phyloP scores from a whole-genome alignment of 2,113 vertebrate genomes.

The Percina caprodes region DNA sequence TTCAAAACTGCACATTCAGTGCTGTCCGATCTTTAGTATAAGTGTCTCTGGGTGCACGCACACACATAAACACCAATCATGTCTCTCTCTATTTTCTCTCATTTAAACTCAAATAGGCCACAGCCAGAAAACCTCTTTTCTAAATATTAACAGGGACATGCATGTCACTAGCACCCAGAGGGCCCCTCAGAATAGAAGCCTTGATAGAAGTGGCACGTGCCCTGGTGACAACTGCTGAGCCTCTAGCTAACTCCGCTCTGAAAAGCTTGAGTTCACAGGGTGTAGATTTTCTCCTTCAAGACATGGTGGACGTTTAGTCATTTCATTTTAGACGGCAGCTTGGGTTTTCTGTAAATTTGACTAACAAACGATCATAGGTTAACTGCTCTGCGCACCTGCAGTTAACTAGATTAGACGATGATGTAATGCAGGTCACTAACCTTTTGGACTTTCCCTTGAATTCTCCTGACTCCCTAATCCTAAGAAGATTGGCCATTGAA shows the following conservation, averaged over 20 bases:
- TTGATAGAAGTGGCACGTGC: conserved; percentile 67
- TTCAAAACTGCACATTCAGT: conserved; percentile 33
- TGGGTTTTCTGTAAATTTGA: conserved; percentile 11
- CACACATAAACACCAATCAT: conserved; percentile 36
- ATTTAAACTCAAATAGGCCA: conserved; percentile 82
- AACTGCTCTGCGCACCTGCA: conserved; percentile 11
- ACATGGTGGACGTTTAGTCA: background rate
- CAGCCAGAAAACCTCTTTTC: conserved; percentile 82
- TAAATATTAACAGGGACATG: conserved; percentile 81
- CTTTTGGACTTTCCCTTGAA: conserved; percentile 48
- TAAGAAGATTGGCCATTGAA: conserved; percentile 61
- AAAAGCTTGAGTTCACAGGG: conserved; percentile 41
- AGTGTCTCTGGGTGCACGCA: conserved; percentile 31
- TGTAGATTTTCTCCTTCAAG: conserved; percentile 22
- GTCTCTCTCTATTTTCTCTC: conserved; percentile 49
- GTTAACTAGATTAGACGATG: conserved; percentile 40
- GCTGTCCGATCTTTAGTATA: conserved; percentile 31
- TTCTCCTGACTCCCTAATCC: conserved; percentile 58
- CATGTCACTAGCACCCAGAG: conserved; percentile 77
- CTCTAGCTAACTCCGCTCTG: conserved; percentile 50
- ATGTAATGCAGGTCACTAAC: conserved; percentile 46
- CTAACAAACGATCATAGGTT: conserved; percentile 22
- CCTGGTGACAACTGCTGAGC: conserved; percentile 56
- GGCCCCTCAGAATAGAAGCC: conserved; percentile 84
- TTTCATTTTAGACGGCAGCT: background rate